phyloP scores from a whole-genome alignment of 2,888 invertebrate genomes.

The Xylota sylvarum region DNA sequence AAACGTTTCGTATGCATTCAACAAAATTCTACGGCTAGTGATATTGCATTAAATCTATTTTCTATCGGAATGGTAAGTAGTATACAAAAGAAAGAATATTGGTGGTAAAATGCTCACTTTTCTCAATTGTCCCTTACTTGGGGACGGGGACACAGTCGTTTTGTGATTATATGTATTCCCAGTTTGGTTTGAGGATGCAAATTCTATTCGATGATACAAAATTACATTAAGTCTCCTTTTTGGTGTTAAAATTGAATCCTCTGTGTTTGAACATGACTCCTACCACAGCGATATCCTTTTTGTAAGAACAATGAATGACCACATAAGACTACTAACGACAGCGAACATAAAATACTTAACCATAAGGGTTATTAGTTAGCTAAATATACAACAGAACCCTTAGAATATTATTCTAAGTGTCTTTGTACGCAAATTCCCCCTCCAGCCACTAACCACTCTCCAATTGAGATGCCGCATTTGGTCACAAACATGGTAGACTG shows the following conservation, averaged over 20 bases:
- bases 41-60: constrained; percentile 71
- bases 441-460: constrained; percentile 21
- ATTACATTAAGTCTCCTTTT: constrained; percentile 56
- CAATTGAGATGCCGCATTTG: constrained; percentile 58
- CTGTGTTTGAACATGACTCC: constrained; percentile 65
- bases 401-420: constrained; percentile 14
- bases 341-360: constrained; percentile 60
- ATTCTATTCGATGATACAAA: constrained; percentile 32
- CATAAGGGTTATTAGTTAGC: constrained; percentile 72
- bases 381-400: constrained; percentile 35
- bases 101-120: constrained; percentile 74
- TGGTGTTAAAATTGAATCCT: constrained; percentile 71
- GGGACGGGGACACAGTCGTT: constrained; percentile 45
- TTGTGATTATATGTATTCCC: constrained; percentile 63
- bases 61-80: constrained; percentile 66
- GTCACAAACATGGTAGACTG: constrained; percentile 7
- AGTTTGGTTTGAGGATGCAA: constrained; percentile 66
- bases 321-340: constrained; percentile 62
- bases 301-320: constrained; percentile 55
- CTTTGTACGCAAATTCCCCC: neutral
- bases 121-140: constrained; percentile 67
- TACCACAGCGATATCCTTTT: constrained; percentile 14
- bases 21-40: constrained; percentile 47
- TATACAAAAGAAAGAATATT: constrained; percentile 30
- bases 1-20: constrained; percentile 50